Evolutionary conservation across 2,797 vertebrate genomes (phyloP), one percentile per base, ranked within the genome.

Genomic region (Hippoglossus hippoglossus): DNA sequence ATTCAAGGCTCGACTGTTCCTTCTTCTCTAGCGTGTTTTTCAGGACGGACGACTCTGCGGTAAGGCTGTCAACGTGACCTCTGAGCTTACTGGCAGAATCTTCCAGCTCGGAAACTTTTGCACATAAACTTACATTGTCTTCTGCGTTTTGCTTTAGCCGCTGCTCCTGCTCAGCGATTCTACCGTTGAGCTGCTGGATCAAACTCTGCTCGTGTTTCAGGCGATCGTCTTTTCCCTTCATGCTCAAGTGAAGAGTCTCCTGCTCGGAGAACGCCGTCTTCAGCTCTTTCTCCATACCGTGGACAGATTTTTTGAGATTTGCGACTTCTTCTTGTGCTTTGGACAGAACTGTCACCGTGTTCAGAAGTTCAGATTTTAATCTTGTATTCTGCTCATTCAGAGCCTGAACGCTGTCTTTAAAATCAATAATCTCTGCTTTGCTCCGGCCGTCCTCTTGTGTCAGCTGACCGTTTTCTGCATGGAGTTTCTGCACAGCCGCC

Each of bases 361-460:
- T 89, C 76, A 95, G 90, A 25, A 96, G 59, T 10, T 96, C 92
- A 6, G 69, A 87, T 90, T 94, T 93, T 15, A 96, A 63, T 56
- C 84, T 91, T 18, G 56, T n/a, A 10, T 94, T 96, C 87, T 88
- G 92, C 13, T 94, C 91, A 11, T 63, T 77, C 62, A 95, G 68
- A 4, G 78, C 89, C 67, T 89, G 85, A 18, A 92, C 10, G 41
- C 21, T 71, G 47, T 90, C 92, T 44, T 77, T 83, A 4, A 92
- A 80, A 56, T 88, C 77, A 0, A 74, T n/a, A 0, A 81, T 3
- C 60, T 93, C 83, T 0, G 69, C 76, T 31, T 73, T 82, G 61
- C 73, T 90, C 39, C 67, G 83, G 5, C 65, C 72, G 26, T 84
- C 49, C 2, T 92, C 85, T 56, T 91, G 87, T 8, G 82, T 79